A percentile compares a stretch with the other conserved stretches of the same genome.
phyloP scores from a whole-genome alignment of 2,888 invertebrate species.

The Trilocha varians region DNA sequence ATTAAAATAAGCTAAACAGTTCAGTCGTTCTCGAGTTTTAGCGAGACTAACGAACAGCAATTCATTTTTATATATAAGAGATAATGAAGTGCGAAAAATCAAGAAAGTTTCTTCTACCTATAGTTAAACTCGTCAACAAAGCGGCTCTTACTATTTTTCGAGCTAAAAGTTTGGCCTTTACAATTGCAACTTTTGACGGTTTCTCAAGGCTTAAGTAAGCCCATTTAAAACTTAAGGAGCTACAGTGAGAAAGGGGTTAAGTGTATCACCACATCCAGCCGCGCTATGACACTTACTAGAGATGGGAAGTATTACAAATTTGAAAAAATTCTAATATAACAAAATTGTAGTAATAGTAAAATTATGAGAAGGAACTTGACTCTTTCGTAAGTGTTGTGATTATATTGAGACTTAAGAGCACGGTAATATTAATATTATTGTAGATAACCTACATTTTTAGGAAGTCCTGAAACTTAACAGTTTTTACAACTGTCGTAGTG shows the following conservation, averaged over 20 bases:
- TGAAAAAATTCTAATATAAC: no score
- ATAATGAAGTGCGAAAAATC: not conserved
- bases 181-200: no score
- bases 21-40: no score
- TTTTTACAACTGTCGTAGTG: no score
- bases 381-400: no score
- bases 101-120: not conserved
- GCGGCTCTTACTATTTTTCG: not conserved
- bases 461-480: no score
- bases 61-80: no score
- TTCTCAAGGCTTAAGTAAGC: constrained; percentile 25
- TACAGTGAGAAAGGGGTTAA: constrained; percentile 35
- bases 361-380: no score
- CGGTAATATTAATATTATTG: no score
- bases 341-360: not conserved
- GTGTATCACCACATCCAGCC: constrained; percentile 24
- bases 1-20: not conserved
- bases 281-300: constrained; percentile 9
- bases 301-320: not conserved
- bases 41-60: no score
- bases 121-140: constrained; percentile 1
- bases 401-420: no score
- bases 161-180: constrained; percentile 4
- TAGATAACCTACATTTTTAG: no score
- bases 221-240: constrained; percentile 33